Evolutionary conservation across 2,888 invertebrate genomes (phyloP).

Genomic region (Pegoplata infirma): DNA sequence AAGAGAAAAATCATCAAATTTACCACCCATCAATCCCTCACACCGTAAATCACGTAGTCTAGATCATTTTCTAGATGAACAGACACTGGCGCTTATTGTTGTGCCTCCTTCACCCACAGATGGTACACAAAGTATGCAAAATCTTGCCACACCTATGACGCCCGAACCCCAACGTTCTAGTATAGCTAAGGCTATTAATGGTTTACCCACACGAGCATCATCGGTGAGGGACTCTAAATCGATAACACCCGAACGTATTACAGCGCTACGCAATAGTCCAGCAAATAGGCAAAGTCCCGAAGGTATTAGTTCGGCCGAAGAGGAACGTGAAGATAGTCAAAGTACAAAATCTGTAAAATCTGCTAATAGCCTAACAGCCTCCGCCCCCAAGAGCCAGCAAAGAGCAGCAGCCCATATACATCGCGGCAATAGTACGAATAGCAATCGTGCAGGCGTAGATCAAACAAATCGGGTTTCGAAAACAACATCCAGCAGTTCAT

Average conservation of each 20-base stretch:
- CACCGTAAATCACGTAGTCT: constrained; percentile 82
- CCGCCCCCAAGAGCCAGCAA: constrained; percentile 66
- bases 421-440: constrained; percentile 68
- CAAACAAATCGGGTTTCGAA: constrained; percentile 48
- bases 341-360: constrained; percentile 45
- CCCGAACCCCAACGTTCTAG: constrained; percentile 64
- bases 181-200: constrained; percentile 34
- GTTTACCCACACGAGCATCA: constrained; percentile 42
- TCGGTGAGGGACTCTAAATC: constrained; percentile 72
- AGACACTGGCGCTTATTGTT: constrained; percentile 73
- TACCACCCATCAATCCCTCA: constrained; percentile 70
- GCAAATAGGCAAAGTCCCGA: constrained; percentile 75
- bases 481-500: constrained; percentile 54
- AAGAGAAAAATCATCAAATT: constrained; percentile 71
- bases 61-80: constrained; percentile 81
- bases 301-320: constrained; percentile 77
- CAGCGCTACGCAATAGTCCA: constrained; percentile 56
- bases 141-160: constrained; percentile 73
- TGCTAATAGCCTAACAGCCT: constrained; percentile 1
- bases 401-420: constrained; percentile 72
- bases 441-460: constrained; percentile 35
- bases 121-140: constrained; percentile 77
- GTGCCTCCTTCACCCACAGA: constrained; percentile 69
- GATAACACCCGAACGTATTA: constrained; percentile 71
- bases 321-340: constrained; percentile 74